phyloP scores from a whole-genome alignment of 2,113 vertebrate species.

The Heptranchias perlo region DNA sequence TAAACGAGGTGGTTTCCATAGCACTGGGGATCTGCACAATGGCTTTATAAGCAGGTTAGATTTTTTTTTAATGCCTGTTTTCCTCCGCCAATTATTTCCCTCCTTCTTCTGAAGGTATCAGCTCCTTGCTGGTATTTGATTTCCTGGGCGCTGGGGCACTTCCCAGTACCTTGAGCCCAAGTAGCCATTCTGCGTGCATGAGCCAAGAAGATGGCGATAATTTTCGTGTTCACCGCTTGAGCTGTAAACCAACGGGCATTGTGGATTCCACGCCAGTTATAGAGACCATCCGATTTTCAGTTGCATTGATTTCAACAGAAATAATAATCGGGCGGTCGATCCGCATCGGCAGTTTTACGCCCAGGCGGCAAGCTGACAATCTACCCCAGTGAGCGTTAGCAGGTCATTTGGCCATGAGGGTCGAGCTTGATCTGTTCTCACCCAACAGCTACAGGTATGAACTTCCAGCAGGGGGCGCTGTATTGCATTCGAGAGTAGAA shows the following conservation, averaged over 20 bases:
- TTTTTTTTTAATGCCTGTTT: neutral
- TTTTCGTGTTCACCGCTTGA: neutral
- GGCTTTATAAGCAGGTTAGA: neutral
- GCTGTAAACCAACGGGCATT: neutral
- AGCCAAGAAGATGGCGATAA: neutral
- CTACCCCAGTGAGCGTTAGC: neutral
- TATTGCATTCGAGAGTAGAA: neutral
- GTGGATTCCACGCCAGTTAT: neutral
- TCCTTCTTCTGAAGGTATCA: neutral
- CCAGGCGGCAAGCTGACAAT: neutral
- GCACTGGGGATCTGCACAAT: neutral
- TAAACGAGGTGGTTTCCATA: neutral
- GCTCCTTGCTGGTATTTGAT: neutral
- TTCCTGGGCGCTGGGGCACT: neutral
- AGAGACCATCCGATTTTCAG: neutral
- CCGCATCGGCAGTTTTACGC: neutral
- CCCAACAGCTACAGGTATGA: neutral
- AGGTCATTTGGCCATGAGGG: neutral
- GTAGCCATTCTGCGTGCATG: neutral
- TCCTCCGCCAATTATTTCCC: neutral
- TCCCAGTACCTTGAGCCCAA: neutral
- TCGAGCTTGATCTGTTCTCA: neutral
- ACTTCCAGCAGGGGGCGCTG: neutral
- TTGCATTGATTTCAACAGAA: neutral
- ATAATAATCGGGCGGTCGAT: neutral